Conservation (phyloP, 2,797 vertebrate genomes). For the Leucoraja ocellata region DNA sequence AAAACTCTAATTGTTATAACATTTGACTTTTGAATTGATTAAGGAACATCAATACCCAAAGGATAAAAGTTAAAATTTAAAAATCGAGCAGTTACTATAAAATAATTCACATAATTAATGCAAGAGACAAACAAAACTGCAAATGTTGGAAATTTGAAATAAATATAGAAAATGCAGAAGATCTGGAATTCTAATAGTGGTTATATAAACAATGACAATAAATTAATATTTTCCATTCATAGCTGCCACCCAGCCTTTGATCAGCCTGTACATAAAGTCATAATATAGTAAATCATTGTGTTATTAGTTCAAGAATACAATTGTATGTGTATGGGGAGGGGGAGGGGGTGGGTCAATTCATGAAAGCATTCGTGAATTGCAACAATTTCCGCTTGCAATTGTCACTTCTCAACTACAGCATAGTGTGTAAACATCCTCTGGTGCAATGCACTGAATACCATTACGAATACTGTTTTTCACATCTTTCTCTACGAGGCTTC, state of each 20-base stretch:
- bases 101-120: conserved; percentile 34
- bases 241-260: neutral
- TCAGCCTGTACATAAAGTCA: neutral
- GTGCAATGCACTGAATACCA: neutral
- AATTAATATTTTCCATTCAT: neutral
- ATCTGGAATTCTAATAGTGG: neutral
- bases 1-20: conserved; percentile 5
- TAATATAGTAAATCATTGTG: neutral
- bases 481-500: neutral
- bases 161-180: neutral
- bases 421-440: neutral
- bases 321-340: neutral
- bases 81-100: neutral
- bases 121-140: conserved; percentile 37
- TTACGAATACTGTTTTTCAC: neutral
- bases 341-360: neutral
- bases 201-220: neutral
- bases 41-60: neutral
- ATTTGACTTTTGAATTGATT: neutral
- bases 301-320: neutral
- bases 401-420: neutral
- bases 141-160: neutral
- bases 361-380: neutral
- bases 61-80: neutral
- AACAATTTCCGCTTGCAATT: neutral